Percentiles rank a stretch among this genome's conserved stretches.
Conservation (phyloP, 2,888 invertebrate genomes). For the Pyrgus malvae region DNA sequence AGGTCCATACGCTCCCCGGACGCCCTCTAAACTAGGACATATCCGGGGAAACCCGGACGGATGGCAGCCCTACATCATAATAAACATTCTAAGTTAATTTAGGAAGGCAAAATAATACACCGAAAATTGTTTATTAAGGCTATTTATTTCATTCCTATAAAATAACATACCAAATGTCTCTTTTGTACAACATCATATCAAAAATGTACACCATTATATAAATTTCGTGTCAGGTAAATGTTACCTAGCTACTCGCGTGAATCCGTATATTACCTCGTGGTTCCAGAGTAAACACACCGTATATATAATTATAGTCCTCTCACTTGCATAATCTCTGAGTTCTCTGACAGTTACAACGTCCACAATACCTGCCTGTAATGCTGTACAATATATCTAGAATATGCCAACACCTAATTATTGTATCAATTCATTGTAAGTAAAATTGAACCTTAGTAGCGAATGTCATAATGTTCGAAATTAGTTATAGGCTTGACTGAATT, state of each 20-base stretch:
- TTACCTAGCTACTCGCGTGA: conserved; percentile 73
- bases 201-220: conserved; percentile 83
- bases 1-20: too few species aligned
- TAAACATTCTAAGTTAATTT: too few species aligned
- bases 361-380: conserved; percentile 52
- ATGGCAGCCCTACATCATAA: too few species aligned
- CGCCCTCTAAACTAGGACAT: too few species aligned
- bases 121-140: conserved; percentile 69
- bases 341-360: conserved; percentile 61
- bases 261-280: conserved; percentile 57
- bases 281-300: conserved; percentile 54
- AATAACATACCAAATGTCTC: conserved; percentile 83
- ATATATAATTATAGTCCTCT: conserved; percentile 73
- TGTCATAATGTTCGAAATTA: conserved; percentile 23
- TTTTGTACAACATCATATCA: conserved; percentile 83
- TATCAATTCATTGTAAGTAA: conserved; percentile 53
- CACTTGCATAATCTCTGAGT: conserved; percentile 55
- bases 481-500: too few species aligned
- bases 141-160: conserved; percentile 84
- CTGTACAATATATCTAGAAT: conserved; percentile 73
- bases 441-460: conserved; percentile 30
- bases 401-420: conserved; percentile 50
- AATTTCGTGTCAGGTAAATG: conserved; percentile 80
- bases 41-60: too few species aligned
- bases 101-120: conserved; percentile 42